Conservation (phyloP, 1,140 invertebrate genomes). For the Drosophila nasuta region DNA sequence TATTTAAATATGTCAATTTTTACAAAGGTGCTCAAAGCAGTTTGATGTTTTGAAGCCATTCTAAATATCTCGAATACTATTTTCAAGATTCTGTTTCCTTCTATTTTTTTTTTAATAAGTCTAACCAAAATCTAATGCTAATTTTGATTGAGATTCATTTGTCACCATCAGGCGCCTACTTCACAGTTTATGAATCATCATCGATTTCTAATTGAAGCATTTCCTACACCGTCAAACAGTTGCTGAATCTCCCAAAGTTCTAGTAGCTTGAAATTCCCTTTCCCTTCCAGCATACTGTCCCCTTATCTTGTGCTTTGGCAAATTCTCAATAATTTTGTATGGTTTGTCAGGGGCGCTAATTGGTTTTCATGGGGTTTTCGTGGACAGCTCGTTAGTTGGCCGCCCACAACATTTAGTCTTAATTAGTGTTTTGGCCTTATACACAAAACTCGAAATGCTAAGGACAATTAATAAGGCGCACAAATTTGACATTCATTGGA, state of each 20-base stretch:
- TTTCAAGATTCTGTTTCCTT: too few relatives aligned
- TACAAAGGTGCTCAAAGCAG: too few relatives aligned
- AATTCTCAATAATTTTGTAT: slow-evolving; percentile 33
- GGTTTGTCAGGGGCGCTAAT: slow-evolving; percentile 38
- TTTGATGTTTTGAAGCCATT: too few relatives aligned
- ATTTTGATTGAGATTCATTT: slow-evolving; percentile 2
- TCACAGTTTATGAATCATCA: slow-evolving; percentile 4
- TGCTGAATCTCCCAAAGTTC: background rate
- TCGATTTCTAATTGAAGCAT: slow-evolving; percentile 3
- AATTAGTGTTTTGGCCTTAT: slow-evolving; percentile 57
- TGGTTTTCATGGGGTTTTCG: slow-evolving; percentile 43
- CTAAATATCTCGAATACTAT: too few relatives aligned
- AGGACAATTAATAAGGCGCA: slow-evolving; percentile 76
- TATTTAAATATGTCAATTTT: too few relatives aligned
- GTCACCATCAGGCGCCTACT: background rate
- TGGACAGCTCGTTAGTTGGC: slow-evolving; percentile 41
- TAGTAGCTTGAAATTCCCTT: background rate
- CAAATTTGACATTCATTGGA: slow-evolving; percentile 80
- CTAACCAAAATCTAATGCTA: background rate
- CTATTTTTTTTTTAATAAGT: too few relatives aligned
- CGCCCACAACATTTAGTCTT: slow-evolving; percentile 70
- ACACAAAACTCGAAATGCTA: slow-evolving; percentile 52
- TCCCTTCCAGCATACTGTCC: background rate
- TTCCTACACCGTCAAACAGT: background rate
- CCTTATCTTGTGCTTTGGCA: background rate